Base-by-base conservation (phyloP, 2,888 invertebrate species). In the Incurvaria masculella region DNA sequence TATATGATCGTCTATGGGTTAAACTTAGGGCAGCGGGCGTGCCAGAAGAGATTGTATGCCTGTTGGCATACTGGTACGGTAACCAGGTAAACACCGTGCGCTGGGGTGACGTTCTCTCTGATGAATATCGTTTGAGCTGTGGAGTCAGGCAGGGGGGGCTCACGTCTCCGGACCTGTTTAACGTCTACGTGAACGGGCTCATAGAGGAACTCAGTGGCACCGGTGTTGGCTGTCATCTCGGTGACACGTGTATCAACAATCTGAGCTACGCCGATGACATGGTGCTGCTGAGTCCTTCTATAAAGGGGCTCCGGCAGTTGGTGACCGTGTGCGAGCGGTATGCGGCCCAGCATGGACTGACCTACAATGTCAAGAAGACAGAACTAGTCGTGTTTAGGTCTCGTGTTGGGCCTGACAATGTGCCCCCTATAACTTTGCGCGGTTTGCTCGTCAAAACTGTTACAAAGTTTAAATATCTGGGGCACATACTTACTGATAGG, bases 71-170 rank as follows among this genome's bases (percentile, higher is more conserved):
- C n/a, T n/a, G n/a, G n/a, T n/a, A n/a, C n/a, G n/a, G n/a, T n/a
- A n/a, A n/a, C n/a, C n/a, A n/a, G n/a, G n/a, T n/a, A n/a, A n/a
- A n/a, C n/a, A n/a, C n/a, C n/a, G 55, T 55, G 16, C 45, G 53
- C 11, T 55, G 55, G 57, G 49, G 19, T 3, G 45, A 45, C 2
- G 14, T 42, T 2, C 20, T 50, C 1, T 55, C 53, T 2, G 51
- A 49, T 16, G n/a, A 42, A 20, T 55, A 51, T 43, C 20, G 47
- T 45, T 18, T 55, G 51, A 50, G 51, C 39, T 55, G 55, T 42
- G 55, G 56, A 21, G 55, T 56, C 44, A 55, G 55, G 45, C 56
- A 56, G 53, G 57, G 56, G 8, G 54, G 56, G 2, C 21, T 54
- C 27, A 53, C 50, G 2, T 59, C 59, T 2, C 57, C 56, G 4